Conservation (phyloP, 2,797 vertebrate genomes). For the Rhinogobio ventralis region DNA sequence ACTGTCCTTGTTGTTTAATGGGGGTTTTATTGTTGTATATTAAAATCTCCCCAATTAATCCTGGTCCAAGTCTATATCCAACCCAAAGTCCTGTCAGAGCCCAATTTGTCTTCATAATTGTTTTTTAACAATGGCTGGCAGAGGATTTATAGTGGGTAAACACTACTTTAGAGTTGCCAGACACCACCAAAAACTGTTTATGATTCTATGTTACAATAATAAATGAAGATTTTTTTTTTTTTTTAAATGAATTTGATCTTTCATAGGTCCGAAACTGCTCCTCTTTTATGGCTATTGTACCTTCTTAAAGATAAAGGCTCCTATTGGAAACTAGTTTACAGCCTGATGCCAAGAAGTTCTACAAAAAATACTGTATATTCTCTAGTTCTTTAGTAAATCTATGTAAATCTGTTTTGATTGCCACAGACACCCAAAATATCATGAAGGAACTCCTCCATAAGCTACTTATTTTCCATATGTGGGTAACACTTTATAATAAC, state of each 20-base stretch:
- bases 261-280: not conserved
- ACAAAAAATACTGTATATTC: not conserved
- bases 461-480: not conserved
- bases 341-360: not conserved
- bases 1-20: constrained; percentile 55
- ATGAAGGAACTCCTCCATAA: not conserved
- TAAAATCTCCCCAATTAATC: constrained; percentile 67
- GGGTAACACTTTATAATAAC: too few species aligned
- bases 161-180: constrained; percentile 46
- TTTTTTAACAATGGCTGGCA: constrained; percentile 60
- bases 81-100: constrained; percentile 59
- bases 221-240: not conserved
- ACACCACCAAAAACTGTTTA: not conserved
- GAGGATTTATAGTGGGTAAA: constrained; percentile 55
- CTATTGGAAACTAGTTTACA: not conserved
- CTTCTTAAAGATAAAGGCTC: not conserved
- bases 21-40: constrained; percentile 66
- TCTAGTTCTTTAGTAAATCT: not conserved
- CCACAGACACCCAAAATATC: not conserved
- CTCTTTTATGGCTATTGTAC: not conserved
- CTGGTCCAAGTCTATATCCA: constrained; percentile 65
- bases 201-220: not conserved
- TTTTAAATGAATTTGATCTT: constrained; percentile 22
- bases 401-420: not conserved
- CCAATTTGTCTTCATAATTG: constrained; percentile 74